Evolutionary conservation across 2,113 vertebrate genomes (phyloP).

Genomic region (Zapus hudsonius): DNA sequence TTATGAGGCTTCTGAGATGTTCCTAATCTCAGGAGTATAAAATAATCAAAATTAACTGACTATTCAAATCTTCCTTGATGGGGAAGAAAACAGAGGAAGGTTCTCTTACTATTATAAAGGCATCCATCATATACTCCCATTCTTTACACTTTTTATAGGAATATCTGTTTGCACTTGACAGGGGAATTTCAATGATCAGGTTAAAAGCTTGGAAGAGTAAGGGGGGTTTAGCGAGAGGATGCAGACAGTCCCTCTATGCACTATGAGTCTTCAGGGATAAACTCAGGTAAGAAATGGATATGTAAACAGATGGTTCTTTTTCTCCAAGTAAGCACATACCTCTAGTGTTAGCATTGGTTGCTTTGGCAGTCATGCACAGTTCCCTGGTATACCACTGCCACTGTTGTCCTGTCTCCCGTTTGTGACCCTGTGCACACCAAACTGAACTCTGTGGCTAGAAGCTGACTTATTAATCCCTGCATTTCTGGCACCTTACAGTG

Average conservation of each 20-base stretch:
- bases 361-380: conserved; percentile 9
- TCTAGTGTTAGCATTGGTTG: conserved; percentile 7
- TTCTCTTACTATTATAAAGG: no score
- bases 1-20: no score
- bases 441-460: conserved; percentile 1
- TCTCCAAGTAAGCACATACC: conserved; percentile 5
- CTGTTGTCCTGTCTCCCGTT: neutral
- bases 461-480: conserved; percentile 25
- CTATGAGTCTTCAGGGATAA: conserved; percentile 42
- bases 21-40: no score
- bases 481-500: neutral
- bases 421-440: neutral
- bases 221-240: neutral
- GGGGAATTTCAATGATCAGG: neutral
- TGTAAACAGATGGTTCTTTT: conserved; percentile 40
- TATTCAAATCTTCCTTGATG: no score
- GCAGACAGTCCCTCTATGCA: neutral
- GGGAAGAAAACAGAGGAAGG: no score
- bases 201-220: neutral
- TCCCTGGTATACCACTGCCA: neutral
- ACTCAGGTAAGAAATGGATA: conserved; percentile 2
- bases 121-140: no score
- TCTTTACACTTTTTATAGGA: conserved; percentile 3
- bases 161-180: conserved; percentile 13
- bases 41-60: no score